Conservation (phyloP, 1,140 invertebrate genomes). For the Drosophila mauritiana region DNA sequence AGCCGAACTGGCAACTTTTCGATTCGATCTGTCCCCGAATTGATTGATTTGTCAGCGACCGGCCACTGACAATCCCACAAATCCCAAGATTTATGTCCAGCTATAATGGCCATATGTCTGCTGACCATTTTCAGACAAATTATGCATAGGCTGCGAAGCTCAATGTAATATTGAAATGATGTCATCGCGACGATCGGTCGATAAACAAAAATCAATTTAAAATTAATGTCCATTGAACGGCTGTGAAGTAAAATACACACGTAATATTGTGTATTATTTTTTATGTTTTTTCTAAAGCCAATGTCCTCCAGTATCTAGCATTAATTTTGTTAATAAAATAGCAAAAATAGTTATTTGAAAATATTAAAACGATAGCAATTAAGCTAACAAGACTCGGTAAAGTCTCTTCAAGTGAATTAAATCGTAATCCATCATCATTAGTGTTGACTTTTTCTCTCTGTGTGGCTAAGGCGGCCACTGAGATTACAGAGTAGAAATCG, state of each 20-base stretch:
- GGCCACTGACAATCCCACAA: constrained; percentile 61
- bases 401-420: background rate
- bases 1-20: constrained; percentile 44
- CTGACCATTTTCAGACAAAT: constrained; percentile 77
- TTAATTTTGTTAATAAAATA: background rate
- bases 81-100: constrained; percentile 66
- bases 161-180: constrained; percentile 48
- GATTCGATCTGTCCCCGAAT: constrained; percentile 33
- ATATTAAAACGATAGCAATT: background rate
- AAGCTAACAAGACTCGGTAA: background rate
- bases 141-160: constrained; percentile 57
- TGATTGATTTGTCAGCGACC: constrained; percentile 72
- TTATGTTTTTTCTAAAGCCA: background rate
- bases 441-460: background rate
- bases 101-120: constrained; percentile 58
- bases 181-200: constrained; percentile 44
- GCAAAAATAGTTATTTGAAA: background rate
- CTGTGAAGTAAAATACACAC: background rate
- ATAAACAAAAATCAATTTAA: constrained; percentile 15
- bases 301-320: background rate
- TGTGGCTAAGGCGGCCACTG: constrained; percentile 26
- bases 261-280: background rate
- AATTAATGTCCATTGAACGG: background rate
- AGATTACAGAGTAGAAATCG: constrained; percentile 59
- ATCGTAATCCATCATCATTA: background rate